Evolutionary conservation across 2,888 invertebrate genomes (phyloP), one percentile per base, ranked within the genome.

Genomic region (Aphrophora alni): DNA sequence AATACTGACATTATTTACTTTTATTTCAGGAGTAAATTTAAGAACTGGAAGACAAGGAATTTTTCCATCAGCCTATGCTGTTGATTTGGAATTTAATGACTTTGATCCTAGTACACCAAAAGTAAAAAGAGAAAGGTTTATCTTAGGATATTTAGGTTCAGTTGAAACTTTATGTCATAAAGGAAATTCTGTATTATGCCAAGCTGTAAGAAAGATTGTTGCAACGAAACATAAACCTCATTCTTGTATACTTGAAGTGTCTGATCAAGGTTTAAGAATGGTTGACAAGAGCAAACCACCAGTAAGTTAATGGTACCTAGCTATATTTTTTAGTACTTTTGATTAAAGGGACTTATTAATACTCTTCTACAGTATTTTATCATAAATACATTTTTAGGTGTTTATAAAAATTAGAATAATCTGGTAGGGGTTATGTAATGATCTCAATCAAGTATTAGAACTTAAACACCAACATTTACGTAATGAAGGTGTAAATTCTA

Each of bases 1-100:
- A 5, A 33, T 33, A 33, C 33, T 33, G 33, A 33, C 0, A 24
- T 25, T 24, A 25, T 51, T 68, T 38, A 25, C 38, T 25, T 69
- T 81, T 83, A 72, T 90, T 89, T 71, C 87, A 97, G 97, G 97
- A 73, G 96, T 98, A 0, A 99, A 99, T 89, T 90, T 99, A 85
- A 92, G 98, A 86, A 97, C 98, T 1, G 97, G 97, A 17, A 92
- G 96, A 84, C 94, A 94, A 88, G 99, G 99, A 33, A 97, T 98
- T 84, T 99, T 99, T 87, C 99, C 99, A 1, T 96, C 97, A 82
- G 98, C 98, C 17, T 98, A 98, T 87, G 98, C 97, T 33, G 98
- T 98, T 27, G 98, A 99, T 87, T 94, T 98, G 89, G 98, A 98
- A 86, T 97, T 98, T 89, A 96, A 95, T 86, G 98, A 99, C 86